Conservation (phyloP, 1,140 invertebrate species). For the Drosophila navojoa region DNA sequence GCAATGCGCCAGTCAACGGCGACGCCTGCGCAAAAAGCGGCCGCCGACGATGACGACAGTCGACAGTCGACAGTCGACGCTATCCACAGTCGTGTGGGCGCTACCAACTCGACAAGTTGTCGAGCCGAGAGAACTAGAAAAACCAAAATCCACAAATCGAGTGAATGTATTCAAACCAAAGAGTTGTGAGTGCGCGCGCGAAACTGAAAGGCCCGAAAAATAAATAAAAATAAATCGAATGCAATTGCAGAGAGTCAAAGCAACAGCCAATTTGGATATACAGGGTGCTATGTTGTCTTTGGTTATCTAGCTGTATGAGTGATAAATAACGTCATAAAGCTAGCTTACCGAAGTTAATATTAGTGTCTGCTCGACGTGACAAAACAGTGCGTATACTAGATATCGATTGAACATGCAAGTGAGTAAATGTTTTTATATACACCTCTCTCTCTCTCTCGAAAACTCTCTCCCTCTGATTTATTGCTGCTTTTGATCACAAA, state of each 20-base stretch:
- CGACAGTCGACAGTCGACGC: constrained; percentile 26
- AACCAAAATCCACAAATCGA: constrained; percentile 28
- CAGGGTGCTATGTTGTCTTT: constrained; percentile 84
- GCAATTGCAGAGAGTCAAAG: neutral
- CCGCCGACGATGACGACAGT: constrained; percentile 52
- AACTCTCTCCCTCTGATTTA: constrained; percentile 14
- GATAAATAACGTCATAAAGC: constrained; percentile 84
- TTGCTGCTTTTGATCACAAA: constrained; percentile 16
- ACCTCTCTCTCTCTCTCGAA: neutral
- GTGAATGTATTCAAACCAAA: constrained; percentile 56
- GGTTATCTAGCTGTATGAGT: constrained; percentile 85
- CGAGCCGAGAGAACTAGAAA: constrained; percentile 32
- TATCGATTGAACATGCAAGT: neutral
- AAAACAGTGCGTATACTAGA: constrained; percentile 40
- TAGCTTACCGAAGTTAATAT: constrained; percentile 84
- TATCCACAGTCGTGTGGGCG: constrained; percentile 44
- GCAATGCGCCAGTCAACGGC: constrained; percentile 57
- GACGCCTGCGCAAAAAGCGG: constrained; percentile 68
- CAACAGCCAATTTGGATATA: constrained; percentile 18
- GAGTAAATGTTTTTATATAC: constrained; percentile 7
- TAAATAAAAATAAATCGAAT: neutral
- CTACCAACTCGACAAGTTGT: constrained; percentile 48
- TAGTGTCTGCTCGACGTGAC: constrained; percentile 68
- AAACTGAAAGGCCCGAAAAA: constrained; percentile 47
- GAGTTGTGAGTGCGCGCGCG: constrained; percentile 11